Conservation (phyloP, 2,888 invertebrate genomes). For the Tiphia femorata region DNA sequence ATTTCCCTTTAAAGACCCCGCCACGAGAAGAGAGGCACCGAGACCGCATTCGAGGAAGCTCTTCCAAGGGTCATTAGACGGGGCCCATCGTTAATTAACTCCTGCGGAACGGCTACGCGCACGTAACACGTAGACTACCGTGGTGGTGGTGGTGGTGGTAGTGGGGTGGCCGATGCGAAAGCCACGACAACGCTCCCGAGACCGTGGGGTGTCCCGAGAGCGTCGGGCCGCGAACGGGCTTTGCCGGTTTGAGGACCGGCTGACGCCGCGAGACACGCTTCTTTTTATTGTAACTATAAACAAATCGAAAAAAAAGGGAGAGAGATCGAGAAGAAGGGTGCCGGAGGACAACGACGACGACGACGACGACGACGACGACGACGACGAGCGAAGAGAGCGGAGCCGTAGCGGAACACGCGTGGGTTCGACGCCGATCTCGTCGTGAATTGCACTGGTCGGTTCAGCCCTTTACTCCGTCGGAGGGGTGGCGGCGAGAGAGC, state of each 20-base stretch:
- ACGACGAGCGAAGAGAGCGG: conserved; percentile 5
- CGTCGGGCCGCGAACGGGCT: not conserved
- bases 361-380: conserved; percentile 5
- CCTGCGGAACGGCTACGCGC: too few relatives aligned
- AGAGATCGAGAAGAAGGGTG: conserved; percentile 7
- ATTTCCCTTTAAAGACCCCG: too few relatives aligned
- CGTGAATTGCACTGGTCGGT: conserved; percentile 62
- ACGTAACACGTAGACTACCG: too few relatives aligned
- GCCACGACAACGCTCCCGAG: too few relatives aligned
- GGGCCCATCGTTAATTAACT: too few relatives aligned
- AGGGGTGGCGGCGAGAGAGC: conserved; percentile 38
- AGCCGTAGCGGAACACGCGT: conserved; percentile 25
- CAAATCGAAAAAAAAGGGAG: conserved; percentile 7
- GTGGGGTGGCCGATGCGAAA: too few relatives aligned
- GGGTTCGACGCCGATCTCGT: conserved; percentile 52
- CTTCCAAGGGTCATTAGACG: too few relatives aligned
- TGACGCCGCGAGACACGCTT: too few relatives aligned
- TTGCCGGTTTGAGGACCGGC: not conserved
- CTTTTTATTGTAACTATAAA: too few relatives aligned
- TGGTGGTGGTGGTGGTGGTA: not conserved
- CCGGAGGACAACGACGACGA: conserved; percentile 10
- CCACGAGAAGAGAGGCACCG: too few relatives aligned
- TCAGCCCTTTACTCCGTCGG: conserved; percentile 57
- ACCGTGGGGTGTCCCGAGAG: not conserved
- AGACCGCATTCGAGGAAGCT: too few relatives aligned